phyloP scores from a whole-genome alignment of 2,888 invertebrate species.

The Nycteola revayana region DNA sequence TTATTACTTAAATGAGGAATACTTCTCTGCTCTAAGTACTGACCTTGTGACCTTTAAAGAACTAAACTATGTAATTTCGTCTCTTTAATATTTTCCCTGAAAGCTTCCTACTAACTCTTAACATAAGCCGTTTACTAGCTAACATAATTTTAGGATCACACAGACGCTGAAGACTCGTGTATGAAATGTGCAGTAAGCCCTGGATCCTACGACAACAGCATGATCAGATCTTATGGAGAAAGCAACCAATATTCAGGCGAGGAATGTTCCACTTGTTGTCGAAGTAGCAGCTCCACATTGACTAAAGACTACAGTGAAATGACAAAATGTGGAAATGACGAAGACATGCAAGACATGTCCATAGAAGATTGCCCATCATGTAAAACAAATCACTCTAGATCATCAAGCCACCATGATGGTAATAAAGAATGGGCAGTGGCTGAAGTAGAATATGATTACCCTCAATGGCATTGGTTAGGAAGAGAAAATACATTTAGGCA shows the following conservation, averaged over 20 bases:
- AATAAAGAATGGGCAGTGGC: slow-evolving; percentile 73
- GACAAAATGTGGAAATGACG: slow-evolving; percentile 75
- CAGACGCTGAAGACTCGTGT: slow-evolving; percentile 79
- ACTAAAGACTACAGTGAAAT: slow-evolving; percentile 77
- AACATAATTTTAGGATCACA: slow-evolving; percentile 60
- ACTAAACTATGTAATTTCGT: too few species aligned
- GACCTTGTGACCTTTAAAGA: too few species aligned
- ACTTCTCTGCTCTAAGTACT: too few species aligned
- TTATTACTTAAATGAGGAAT: too few species aligned
- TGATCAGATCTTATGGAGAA: slow-evolving; percentile 69
- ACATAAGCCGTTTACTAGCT: slow-evolving; percentile 19
- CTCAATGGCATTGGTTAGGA: slow-evolving; percentile 76
- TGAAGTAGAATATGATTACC: slow-evolving; percentile 75
- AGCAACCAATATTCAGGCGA: slow-evolving; percentile 76
- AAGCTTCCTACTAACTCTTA: slow-evolving; percentile 6
- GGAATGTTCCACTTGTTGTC: slow-evolving; percentile 74
- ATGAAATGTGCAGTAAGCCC: slow-evolving; percentile 80
- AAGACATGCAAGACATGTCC: slow-evolving; percentile 68
- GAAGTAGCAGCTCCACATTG: slow-evolving; percentile 71
- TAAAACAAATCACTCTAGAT: slow-evolving; percentile 69
- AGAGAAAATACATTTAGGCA: slow-evolving; percentile 73
- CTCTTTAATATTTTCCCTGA: too few species aligned
- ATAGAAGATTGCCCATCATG: slow-evolving; percentile 75
- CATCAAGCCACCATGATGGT: slow-evolving; percentile 71
- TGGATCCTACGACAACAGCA: slow-evolving; percentile 79